Percentiles rank a stretch among this genome's conserved stretches.
phyloP scores from a whole-genome alignment of 2,797 vertebrate species.

The Enteromius thamalakanensis region DNA sequence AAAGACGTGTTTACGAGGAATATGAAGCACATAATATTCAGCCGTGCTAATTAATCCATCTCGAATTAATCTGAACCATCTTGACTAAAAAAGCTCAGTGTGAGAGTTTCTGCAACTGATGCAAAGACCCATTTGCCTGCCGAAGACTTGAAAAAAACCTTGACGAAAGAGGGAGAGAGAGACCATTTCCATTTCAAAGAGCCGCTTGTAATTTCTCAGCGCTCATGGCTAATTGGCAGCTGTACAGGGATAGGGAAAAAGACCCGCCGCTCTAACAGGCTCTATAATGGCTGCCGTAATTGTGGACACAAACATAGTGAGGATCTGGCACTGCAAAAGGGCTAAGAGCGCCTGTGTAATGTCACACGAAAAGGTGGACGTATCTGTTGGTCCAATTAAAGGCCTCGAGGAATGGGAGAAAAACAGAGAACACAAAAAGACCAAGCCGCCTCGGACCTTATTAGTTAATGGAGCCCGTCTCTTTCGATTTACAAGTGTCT shows the following conservation, averaged over 20 bases:
- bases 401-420: background rate
- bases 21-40: background rate
- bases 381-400: conserved; percentile 33
- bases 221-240: conserved; percentile 62
- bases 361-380: conserved; percentile 5
- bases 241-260: conserved; percentile 49
- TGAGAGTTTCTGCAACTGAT: conserved; percentile 36
- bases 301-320: conserved; percentile 55
- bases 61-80: conserved; percentile 28
- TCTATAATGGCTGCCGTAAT: conserved; percentile 61
- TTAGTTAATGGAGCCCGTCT: conserved; percentile 58
- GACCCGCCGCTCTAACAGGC: conserved; percentile 51
- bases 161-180: background rate
- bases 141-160: conserved; percentile 51
- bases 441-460: conserved; percentile 29
- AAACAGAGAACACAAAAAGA: conserved; percentile 2
- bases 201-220: conserved; percentile 59
- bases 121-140: conserved; percentile 42
- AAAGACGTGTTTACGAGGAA: background rate
- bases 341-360: conserved; percentile 17
- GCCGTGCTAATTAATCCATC: conserved; percentile 31
- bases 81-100: conserved; percentile 24
- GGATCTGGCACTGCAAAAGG: conserved; percentile 17
- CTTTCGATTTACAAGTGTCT: conserved; percentile 53
- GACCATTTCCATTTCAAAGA: conserved; percentile 63